Conservation (phyloP, 2,113 vertebrate genomes). For the Loxodonta africana region DNA sequence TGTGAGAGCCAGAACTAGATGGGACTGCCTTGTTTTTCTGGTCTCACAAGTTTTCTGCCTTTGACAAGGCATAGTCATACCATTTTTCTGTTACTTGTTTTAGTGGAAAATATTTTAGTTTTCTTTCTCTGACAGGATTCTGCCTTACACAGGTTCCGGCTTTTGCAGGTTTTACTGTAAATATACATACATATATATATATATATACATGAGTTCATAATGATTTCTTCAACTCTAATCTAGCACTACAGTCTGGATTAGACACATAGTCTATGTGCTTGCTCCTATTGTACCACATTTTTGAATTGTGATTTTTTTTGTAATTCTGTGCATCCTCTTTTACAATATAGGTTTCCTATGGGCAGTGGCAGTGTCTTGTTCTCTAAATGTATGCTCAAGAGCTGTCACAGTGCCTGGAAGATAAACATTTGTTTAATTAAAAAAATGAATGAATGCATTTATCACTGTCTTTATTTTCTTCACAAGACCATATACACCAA, state of each 20-base stretch:
- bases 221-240: not conserved
- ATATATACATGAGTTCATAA: not conserved
- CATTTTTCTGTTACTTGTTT: too few species aligned
- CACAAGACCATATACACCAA: not conserved
- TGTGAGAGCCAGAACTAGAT: too few species aligned
- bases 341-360: not conserved
- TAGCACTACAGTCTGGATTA: not conserved
- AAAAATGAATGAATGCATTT: not conserved
- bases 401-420: not conserved
- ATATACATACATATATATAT: not conserved
- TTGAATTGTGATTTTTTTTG: slow-evolving; percentile 30
- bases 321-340: not conserved
- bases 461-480: slow-evolving; percentile 10
- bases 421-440: not conserved
- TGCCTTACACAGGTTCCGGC: too few species aligned
- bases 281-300: not conserved
- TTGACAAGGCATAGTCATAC: too few species aligned
- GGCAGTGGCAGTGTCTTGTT: not conserved
- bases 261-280: not conserved
- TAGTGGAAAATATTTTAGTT: too few species aligned
- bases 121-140: too few species aligned
- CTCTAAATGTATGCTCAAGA: not conserved
- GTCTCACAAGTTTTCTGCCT: too few species aligned
- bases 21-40: too few species aligned
- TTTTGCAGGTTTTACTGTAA: not conserved